phyloP scores from a whole-genome alignment of 2,113 vertebrate species.

The Myodes glareolus region DNA sequence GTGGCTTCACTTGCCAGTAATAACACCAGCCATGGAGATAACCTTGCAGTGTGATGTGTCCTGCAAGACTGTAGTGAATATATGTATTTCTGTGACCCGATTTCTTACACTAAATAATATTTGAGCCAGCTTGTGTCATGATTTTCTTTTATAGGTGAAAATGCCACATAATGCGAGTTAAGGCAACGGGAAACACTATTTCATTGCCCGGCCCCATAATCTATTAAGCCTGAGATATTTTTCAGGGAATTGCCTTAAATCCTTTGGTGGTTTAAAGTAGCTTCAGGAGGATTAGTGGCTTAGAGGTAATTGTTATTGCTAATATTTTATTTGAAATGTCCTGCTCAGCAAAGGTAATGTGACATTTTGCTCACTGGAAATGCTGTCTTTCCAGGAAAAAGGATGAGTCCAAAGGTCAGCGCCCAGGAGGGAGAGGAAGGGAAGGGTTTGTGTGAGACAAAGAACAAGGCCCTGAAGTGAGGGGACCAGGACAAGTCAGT shows the following conservation, averaged over 20 bases:
- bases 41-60: background rate
- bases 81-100: slow-evolving; percentile 49
- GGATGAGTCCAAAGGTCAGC: slow-evolving; percentile 73
- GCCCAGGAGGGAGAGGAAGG: slow-evolving; percentile 61
- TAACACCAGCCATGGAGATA: slow-evolving; percentile 23
- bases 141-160: slow-evolving; percentile 77
- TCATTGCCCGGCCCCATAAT: slow-evolving; percentile 74
- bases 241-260: slow-evolving; percentile 85
- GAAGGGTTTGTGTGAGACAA: slow-evolving; percentile 49
- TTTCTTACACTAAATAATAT: slow-evolving; percentile 69
- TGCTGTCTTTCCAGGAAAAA: slow-evolving; percentile 69
- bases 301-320: slow-evolving; percentile 88
- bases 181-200: slow-evolving; percentile 80
- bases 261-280: slow-evolving; percentile 82
- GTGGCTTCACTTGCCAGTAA: slow-evolving; percentile 29
- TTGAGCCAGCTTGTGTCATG: slow-evolving; percentile 55
- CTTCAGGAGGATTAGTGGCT: slow-evolving; percentile 84
- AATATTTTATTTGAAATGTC: slow-evolving; percentile 88
- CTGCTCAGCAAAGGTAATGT: slow-evolving; percentile 84
- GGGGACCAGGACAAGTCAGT: background rate
- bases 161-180: slow-evolving; percentile 75
- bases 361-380: slow-evolving; percentile 84
- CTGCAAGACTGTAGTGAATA: background rate
- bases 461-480: slow-evolving; percentile 41
- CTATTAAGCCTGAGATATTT: slow-evolving; percentile 85